phyloP scores from a whole-genome alignment of 2,113 vertebrate species.

The Vombatus ursinus region DNA sequence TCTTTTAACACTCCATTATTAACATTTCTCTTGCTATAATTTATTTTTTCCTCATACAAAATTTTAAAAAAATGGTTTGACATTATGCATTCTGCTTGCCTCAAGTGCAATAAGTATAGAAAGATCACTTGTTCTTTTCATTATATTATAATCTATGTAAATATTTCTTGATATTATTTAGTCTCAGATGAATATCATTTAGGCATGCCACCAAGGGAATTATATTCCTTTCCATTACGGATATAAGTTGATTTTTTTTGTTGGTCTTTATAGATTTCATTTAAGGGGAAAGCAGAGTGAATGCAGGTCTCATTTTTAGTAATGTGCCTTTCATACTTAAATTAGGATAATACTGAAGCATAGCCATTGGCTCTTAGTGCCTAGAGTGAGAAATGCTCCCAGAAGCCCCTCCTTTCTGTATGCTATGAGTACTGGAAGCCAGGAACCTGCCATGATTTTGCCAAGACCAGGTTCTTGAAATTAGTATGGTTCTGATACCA shows the following conservation, averaged over 20 bases:
- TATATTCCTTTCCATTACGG: neutral
- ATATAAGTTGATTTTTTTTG: neutral
- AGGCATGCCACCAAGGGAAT: constrained; percentile 3
- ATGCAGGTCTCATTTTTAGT: neutral
- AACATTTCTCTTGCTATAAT: neutral
- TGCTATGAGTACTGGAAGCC: neutral
- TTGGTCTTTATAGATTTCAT: neutral
- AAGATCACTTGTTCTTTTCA: constrained; percentile 27
- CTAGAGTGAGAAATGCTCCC: neutral
- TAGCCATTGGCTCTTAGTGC: neutral
- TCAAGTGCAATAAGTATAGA: constrained; percentile 15
- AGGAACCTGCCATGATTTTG: neutral
- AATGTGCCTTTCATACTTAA: neutral
- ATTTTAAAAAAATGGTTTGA: constrained; percentile 17
- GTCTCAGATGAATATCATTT: constrained; percentile 14
- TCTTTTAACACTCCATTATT: neutral
- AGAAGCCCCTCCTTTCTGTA: neutral
- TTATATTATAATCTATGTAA: constrained; percentile 27
- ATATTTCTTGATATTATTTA: neutral
- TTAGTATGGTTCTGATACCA: neutral
- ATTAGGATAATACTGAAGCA: neutral
- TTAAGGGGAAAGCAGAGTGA: neutral
- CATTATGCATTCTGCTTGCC: constrained; percentile 36
- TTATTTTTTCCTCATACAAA: neutral
- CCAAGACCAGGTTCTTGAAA: neutral